Evolutionary conservation across 2,113 vertebrate species (phyloP).

Genomic region (Cinclus cinclus): DNA sequence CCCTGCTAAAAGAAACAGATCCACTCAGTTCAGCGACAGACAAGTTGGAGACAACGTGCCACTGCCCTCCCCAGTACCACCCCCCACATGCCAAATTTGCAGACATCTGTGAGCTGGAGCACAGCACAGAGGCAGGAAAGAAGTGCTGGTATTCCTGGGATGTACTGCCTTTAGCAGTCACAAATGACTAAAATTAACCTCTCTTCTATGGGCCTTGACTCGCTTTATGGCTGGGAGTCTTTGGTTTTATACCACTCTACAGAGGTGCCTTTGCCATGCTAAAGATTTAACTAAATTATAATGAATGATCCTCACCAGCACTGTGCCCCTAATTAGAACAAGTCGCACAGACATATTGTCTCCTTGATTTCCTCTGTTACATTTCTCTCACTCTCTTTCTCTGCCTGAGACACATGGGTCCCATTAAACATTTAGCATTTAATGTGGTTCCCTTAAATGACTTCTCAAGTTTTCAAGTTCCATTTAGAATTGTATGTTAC

Average conservation of each 20-base stretch:
- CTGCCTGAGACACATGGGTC: constrained; percentile 82
- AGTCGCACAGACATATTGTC: constrained; percentile 85
- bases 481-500: constrained; percentile 79
- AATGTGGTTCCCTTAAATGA: constrained; percentile 86
- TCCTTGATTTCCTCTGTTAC: constrained; percentile 83
- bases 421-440: constrained; percentile 85
- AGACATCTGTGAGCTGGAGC: constrained; percentile 76
- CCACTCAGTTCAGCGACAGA: constrained; percentile 75
- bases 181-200: constrained; percentile 67
- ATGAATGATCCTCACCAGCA: constrained; percentile 78
- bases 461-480: constrained; percentile 84
- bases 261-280: constrained; percentile 75
- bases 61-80: constrained; percentile 30
- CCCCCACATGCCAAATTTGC: constrained; percentile 53
- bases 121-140: constrained; percentile 59
- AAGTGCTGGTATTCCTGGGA: constrained; percentile 67
- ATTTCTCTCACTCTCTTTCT: constrained; percentile 80
- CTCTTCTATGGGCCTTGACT: constrained; percentile 59
- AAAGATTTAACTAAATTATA: constrained; percentile 79
- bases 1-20: constrained; percentile 71
- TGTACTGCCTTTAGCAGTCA: constrained; percentile 55
- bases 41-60: constrained; percentile 74
- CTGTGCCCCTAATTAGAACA: constrained; percentile 84
- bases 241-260: constrained; percentile 70
- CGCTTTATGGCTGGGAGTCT: constrained; percentile 32